phyloP scores from a whole-genome alignment of 1,140 invertebrate species.

The Camponotus pennsylvanicus region DNA sequence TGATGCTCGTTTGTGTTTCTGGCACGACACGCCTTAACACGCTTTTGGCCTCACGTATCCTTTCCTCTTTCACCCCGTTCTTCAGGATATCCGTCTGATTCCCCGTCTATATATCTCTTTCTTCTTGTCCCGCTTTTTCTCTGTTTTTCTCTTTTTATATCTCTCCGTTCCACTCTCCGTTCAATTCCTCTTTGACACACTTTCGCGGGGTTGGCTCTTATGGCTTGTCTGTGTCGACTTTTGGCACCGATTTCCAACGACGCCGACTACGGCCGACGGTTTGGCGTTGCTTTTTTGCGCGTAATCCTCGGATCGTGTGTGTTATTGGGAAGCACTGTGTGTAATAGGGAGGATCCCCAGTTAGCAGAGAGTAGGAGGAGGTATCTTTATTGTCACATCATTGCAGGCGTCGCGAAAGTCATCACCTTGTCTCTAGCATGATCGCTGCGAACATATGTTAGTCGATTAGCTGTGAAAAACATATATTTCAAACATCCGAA shows the following conservation, averaged over 20 bases:
- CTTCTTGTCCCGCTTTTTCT: conserved; percentile 36
- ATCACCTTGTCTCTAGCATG: conserved; percentile 81
- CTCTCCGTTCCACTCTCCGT: neutral
- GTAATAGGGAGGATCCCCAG: conserved; percentile 77
- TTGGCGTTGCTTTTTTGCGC: conserved; percentile 44
- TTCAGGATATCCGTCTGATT: conserved; percentile 39
- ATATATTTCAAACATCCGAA: neutral
- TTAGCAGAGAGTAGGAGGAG: conserved; percentile 79
- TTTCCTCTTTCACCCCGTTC: neutral
- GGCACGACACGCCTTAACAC: conserved; percentile 45
- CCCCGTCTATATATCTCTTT: conserved; percentile 44
- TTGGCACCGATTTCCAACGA: conserved; percentile 66
- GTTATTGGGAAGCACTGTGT: conserved; percentile 83
- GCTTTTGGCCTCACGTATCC: conserved; percentile 46
- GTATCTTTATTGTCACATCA: conserved; percentile 86
- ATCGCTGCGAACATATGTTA: conserved; percentile 78
- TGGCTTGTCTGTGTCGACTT: conserved; percentile 68
- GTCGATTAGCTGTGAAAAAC: conserved; percentile 31
- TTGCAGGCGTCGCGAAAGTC: conserved; percentile 75
- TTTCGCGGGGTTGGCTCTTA: conserved; percentile 18
- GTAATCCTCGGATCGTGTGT: conserved; percentile 47
- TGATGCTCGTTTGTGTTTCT: conserved; percentile 53
- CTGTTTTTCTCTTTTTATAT: conserved; percentile 41
- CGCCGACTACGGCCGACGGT: conserved; percentile 50
- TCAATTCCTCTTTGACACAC: conserved; percentile 54